phyloP scores from a whole-genome alignment of 2,797 vertebrate species.

The Rhodeus uyekii region DNA sequence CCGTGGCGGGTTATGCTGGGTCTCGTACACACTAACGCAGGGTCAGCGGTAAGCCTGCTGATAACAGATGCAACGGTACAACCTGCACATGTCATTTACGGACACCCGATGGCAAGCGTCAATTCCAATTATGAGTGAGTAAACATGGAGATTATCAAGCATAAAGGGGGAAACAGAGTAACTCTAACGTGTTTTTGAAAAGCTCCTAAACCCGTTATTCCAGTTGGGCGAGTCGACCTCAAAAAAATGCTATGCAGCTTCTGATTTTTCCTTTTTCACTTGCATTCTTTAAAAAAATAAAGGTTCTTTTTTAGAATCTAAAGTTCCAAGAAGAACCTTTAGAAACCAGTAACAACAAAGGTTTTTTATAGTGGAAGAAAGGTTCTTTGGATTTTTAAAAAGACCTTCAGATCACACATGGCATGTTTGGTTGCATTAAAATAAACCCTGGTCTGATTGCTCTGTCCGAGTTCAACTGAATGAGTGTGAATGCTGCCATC shows the following conservation, averaged over 20 bases:
- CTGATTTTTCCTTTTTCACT: neutral
- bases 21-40: neutral
- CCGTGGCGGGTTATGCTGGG: slow-evolving; percentile 1
- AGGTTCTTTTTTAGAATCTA: neutral
- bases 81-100: slow-evolving; percentile 11
- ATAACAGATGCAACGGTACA: slow-evolving; percentile 21
- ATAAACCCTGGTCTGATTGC: no score
- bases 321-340: neutral
- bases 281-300: neutral
- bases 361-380: neutral
- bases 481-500: no score
- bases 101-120: slow-evolving; percentile 41
- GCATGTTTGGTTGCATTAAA: no score
- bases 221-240: neutral
- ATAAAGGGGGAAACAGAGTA: neutral
- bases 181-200: neutral
- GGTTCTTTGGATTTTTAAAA: neutral
- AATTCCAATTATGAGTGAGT: slow-evolving; percentile 32
- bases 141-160: neutral
- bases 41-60: slow-evolving; percentile 47
- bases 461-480: no score
- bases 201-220: neutral
- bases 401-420: neutral
- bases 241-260: neutral
- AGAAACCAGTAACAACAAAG: neutral